Conservation (phyloP, 2,888 invertebrate genomes). For the Nomada ferruginata region DNA sequence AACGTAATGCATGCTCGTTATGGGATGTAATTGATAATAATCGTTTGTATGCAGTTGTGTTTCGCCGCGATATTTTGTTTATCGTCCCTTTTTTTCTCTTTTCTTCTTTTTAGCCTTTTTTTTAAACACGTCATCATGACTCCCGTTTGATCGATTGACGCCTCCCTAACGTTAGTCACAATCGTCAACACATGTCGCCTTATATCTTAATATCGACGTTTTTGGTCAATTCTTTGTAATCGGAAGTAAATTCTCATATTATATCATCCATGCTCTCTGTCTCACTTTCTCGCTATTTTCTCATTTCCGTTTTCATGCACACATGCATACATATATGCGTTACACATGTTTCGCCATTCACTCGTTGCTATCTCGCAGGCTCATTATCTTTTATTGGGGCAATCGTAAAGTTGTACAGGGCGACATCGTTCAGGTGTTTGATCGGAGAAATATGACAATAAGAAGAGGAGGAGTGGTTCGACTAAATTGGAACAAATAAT, state of each 20-base stretch:
- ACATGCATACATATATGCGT: not conserved
- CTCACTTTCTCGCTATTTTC: constrained; percentile 2
- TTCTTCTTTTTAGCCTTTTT: not conserved
- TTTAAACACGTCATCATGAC: not conserved
- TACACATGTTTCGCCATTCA: constrained; percentile 26
- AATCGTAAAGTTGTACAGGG: constrained; percentile 58
- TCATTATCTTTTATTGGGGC: constrained; percentile 66
- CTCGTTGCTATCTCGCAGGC: constrained; percentile 60
- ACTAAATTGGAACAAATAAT: not conserved
- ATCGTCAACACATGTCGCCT: constrained; percentile 37
- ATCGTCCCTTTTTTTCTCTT: constrained; percentile 5
- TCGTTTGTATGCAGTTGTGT: constrained; percentile 31
- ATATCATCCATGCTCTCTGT: constrained; percentile 37
- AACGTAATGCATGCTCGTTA: constrained; percentile 31
- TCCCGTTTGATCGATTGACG: constrained; percentile 32
- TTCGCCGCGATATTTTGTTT: constrained; percentile 21
- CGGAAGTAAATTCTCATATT: constrained; percentile 55
- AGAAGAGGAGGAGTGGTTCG: not conserved
- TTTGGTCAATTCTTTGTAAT: constrained; percentile 65
- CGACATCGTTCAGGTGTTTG: constrained; percentile 34
- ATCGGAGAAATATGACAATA: constrained; percentile 15
- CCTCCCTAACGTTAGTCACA: constrained; percentile 30
- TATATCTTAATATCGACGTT: constrained; percentile 53
- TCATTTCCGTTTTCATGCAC: constrained; percentile 10
- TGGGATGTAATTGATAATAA: constrained; percentile 40